Evolutionary conservation across 2,797 vertebrate genomes (phyloP), one percentile per base, ranked within the genome.

Genomic region (Diplodus sargus): DNA sequence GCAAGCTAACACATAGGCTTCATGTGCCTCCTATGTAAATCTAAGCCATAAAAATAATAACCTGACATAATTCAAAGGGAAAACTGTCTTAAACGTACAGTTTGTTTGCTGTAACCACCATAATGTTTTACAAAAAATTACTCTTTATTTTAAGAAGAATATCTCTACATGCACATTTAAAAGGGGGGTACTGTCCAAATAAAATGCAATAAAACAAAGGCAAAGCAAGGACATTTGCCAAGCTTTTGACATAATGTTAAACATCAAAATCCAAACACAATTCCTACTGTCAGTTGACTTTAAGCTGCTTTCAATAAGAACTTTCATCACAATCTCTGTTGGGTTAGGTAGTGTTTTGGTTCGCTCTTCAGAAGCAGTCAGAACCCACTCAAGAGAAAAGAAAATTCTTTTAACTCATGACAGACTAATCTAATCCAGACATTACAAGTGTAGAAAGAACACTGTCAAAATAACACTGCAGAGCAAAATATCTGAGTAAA

Each of bases 241-340:
- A 77, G 56, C 65, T 81, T 91, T 89, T 84, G 80, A 89, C 83
- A 81, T 53, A 68, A 45, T 43, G 45, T 88, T 90, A 85, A 64
- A 85, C 48, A 84, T 90, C 70, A 80, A 90, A 83, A 84, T 87
- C 60, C 60, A 77, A 78, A 85, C 74, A 91, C 70, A 84, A 85
- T 83, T 91, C 86, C 83, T 78, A 86, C 59, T 86, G 85, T 85
- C 75, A 20, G 86, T 89, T 81, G 75, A 49, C 71, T 70, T 72
- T 57, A 89, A 89, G 85, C 92, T 93, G 91, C 84, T 91, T 92
- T 76, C 89, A 93, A 91, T 92, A 91, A 92, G 62, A 86, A 82
- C 81, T 88, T 89, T 89, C 81, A 87, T 89, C 85, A 79, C 81
- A 82, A 56, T 79, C 80, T 83, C 82, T 78, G 76, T 74, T 79